Evolutionary conservation across 2,797 vertebrate species (phyloP), one percentile per base, ranked within the genome.

Genomic region (Ptychadena robeensis): DNA sequence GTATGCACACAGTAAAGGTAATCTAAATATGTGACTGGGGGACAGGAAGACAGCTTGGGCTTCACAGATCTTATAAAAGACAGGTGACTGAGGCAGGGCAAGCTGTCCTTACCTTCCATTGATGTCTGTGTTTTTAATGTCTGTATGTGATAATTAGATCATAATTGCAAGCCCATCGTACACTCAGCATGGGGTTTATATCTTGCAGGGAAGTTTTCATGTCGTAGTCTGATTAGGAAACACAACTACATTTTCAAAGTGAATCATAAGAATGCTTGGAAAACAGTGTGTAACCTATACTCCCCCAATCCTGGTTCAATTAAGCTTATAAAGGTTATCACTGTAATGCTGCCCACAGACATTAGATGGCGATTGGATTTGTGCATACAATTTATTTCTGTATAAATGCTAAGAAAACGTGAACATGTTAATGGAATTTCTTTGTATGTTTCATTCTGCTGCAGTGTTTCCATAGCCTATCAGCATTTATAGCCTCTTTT

Each of bases 191-290:
- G 81, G 53, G n/a, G 48, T 65, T 61, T 61, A 12, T 31, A 82
- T 82, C 66, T 70, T 75, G 53, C 73, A n/a, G 64, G 66, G 65
- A 82, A 76, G 32, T 59, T 76, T 68, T 63, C 48, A 40, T 76
- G 81, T 68, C 44, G 61, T 35, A 76, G 68, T 37, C 73, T 76
- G 73, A 76, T 76, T 82, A 74, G 72, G 53, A 40, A 68, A 68
- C 72, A 74, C 30, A 73, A 75, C 44, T 25, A 35, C 27, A n/a
- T 77, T 77, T 80, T 59, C 44, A 75, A 75, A 67, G 72, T 75
- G 44, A 73, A 82, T 73, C 44, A 75, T 4, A 27, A 22, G 14
- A 66, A 74, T 57, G 65, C 31, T 37, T 34, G 53, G 59, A 65
- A 80, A 81, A 66, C 38, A 38, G 15, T 81, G 27, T n/a, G 11